phyloP scores from a whole-genome alignment of 2,113 vertebrate genomes.

The Mirounga angustirostris region DNA sequence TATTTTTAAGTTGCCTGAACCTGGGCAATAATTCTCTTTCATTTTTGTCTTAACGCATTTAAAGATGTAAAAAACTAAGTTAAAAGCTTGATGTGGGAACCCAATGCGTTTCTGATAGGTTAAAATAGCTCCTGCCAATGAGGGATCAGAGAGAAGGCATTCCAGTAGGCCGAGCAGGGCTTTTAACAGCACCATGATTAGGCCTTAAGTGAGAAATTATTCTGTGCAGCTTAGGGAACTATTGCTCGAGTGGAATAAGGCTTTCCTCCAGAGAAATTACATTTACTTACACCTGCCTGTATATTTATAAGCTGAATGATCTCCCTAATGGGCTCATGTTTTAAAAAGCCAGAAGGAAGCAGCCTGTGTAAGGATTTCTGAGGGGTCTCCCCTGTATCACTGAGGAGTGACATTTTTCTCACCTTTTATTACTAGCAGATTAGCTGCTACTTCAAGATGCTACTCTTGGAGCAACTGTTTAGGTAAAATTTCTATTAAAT shows the following conservation, averaged over 20 bases:
- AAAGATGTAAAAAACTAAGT: conserved; percentile 80
- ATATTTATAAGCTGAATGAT: conserved; percentile 85
- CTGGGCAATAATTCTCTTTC: conserved; percentile 56
- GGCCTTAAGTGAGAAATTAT: conserved; percentile 90
- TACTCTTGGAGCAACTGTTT: conserved; percentile 54
- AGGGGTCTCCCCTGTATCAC: neutral
- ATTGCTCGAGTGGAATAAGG: conserved; percentile 85
- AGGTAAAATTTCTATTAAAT: conserved; percentile 75
- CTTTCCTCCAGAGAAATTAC: conserved; percentile 85
- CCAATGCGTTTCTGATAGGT: conserved; percentile 84
- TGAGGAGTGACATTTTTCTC: conserved; percentile 37
- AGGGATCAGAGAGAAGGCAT: conserved; percentile 88
- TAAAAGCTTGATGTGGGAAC: conserved; percentile 85
- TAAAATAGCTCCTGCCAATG: conserved; percentile 88
- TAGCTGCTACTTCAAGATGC: conserved; percentile 21
- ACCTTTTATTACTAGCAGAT: conserved; percentile 37
- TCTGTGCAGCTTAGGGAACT: conserved; percentile 81
- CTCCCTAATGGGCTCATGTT: conserved; percentile 88
- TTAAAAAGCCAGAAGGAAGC: conserved; percentile 60
- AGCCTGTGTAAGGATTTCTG: neutral
- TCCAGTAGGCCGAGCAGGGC: conserved; percentile 86
- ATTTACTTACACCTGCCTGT: conserved; percentile 87
- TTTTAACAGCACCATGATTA: conserved; percentile 87
- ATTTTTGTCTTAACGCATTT: conserved; percentile 27
- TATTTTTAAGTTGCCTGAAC: conserved; percentile 51